Base-by-base conservation (phyloP, 1,140 invertebrate genomes). In the Calliphora vicina region DNA sequence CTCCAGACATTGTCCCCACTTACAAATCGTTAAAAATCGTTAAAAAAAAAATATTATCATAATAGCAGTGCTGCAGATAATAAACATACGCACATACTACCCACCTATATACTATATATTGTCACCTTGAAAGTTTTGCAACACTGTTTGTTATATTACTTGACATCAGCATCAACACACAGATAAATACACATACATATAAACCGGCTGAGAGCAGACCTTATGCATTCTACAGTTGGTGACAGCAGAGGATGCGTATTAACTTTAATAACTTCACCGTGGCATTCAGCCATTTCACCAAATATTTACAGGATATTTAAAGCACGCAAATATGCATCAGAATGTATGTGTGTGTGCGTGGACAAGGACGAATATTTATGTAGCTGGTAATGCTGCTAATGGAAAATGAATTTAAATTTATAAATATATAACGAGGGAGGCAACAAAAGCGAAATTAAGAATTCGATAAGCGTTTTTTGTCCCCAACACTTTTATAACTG, bases 31-130 rank as follows among this genome's bases (percentile, higher is more conserved):
- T 35, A 35, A 2, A 35, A 67, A 67, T 67, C 61, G 61, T 67
- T 67, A 67, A 67, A 67, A 67, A 67, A 67, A 67, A 67, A 67
- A n/a, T 67, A 67, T 67, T 57, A n/a, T 57, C 15, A 57, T 57
- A 25, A 67, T 67, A 25, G 25, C 61, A 10, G 61, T 0, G 15
- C 50, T 57, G 50, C 50, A 57, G 61, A 20, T 67, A n/a, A 67
- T 23, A n/a, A 13, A n/a, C 50, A 57, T n/a, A n/a, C 35, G 10
- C 35, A 17, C 0, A n/a, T 17, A 1, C 17, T 20, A 10, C 9
- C 61, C 61, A 67, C n/a, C 17, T n/a, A 67, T 35, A 5, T 35
- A 8, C 35, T n/a, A n/a, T n/a, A n/a, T n/a, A n/a, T 61, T 67
- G 61, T 67, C 61, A 67, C 61, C 61, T 67, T 67, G 61, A 25